A percentile compares a stretch with the other conserved stretches of the same genome.
Evolutionary conservation across 2,113 vertebrate species (phyloP).

Genomic region (Cebidichthys violaceus): DNA sequence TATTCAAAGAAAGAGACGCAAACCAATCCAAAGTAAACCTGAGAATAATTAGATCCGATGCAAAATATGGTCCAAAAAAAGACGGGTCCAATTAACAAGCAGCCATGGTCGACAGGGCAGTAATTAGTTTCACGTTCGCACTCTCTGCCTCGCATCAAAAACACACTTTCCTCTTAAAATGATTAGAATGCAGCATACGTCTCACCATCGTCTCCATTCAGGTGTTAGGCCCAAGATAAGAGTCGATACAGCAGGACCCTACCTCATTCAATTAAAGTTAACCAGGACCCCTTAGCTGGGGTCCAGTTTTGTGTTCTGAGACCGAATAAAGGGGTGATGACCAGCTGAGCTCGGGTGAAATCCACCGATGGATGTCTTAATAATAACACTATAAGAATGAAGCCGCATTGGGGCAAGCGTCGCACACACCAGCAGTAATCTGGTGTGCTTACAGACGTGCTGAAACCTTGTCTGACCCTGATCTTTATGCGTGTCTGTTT

Average conservation of each 20-base stretch:
- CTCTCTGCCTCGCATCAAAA: background rate
- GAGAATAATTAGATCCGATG: background rate
- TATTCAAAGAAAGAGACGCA: background rate
- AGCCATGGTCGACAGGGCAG: background rate
- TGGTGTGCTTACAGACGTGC: background rate
- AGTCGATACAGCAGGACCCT: background rate
- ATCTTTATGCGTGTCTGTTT: background rate
- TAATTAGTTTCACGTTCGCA: constrained; percentile 4
- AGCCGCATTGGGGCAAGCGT: background rate
- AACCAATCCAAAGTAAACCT: background rate
- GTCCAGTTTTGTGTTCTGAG: background rate
- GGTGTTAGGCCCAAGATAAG: background rate
- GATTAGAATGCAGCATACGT: constrained; percentile 11
- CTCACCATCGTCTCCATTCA: background rate
- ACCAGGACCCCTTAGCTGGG: background rate
- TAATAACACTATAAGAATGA: background rate
- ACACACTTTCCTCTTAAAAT: background rate
- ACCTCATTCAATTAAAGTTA: background rate
- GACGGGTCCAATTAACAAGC: constrained; percentile 3
- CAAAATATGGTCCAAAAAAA: background rate
- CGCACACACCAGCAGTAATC: background rate
- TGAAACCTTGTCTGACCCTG: background rate
- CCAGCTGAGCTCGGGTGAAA: background rate
- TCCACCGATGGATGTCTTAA: background rate
- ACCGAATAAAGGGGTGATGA: background rate